These are phyloP conservation scores for Drosophila percnosoma DNA, from an alignment of 2,888 invertebrate genomes.

Conservation along the genomic window DNA sequence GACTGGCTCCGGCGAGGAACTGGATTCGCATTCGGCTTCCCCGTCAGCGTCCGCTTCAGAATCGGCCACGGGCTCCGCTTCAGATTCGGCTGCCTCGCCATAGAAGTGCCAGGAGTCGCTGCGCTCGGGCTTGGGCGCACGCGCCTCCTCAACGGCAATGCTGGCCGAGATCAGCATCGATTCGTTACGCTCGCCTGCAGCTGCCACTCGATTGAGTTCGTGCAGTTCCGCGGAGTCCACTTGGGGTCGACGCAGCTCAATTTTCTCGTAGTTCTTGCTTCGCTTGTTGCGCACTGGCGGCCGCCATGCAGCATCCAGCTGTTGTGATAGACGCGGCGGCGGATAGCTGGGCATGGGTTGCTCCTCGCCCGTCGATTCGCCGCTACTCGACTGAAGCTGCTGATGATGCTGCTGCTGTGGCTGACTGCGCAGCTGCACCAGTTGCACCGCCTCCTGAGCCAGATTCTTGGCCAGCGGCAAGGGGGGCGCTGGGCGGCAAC, in stretches of 20 bases:
- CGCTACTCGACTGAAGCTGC: constrained; percentile 31
- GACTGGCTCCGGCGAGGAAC: constrained; percentile 82
- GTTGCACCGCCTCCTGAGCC: constrained; percentile 59
- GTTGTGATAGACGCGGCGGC: constrained; percentile 81
- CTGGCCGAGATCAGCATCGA: constrained; percentile 74
- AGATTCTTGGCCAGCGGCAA: constrained; percentile 60
- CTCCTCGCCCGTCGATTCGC: constrained; percentile 62
- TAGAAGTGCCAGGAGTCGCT: constrained; percentile 84
- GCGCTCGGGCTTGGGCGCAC: constrained; percentile 81
- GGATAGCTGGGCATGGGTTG: constrained; percentile 83
- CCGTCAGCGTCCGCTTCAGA: constrained; percentile 6
- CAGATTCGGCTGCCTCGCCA: constrained; percentile 65
- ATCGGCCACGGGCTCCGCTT: constrained; percentile 17
- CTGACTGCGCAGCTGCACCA: constrained; percentile 55
- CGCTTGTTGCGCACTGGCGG: constrained; percentile 80
- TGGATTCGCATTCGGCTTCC: constrained; percentile 28
- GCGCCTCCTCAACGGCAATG: constrained; percentile 71
- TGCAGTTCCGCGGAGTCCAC: constrained; percentile 81
- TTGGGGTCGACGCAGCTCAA: constrained; percentile 78
- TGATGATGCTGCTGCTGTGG: neutral
- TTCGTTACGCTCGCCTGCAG: constrained; percentile 70
- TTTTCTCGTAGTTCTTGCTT: constrained; percentile 81
- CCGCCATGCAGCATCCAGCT: constrained; percentile 59
- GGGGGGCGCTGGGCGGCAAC: constrained; percentile 49
- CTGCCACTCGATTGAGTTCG: constrained; percentile 71